These are phyloP conservation scores for Pyrochroa serraticornis DNA, from an alignment of 2,888 invertebrate genomes.

Conservation along the genomic window DNA sequence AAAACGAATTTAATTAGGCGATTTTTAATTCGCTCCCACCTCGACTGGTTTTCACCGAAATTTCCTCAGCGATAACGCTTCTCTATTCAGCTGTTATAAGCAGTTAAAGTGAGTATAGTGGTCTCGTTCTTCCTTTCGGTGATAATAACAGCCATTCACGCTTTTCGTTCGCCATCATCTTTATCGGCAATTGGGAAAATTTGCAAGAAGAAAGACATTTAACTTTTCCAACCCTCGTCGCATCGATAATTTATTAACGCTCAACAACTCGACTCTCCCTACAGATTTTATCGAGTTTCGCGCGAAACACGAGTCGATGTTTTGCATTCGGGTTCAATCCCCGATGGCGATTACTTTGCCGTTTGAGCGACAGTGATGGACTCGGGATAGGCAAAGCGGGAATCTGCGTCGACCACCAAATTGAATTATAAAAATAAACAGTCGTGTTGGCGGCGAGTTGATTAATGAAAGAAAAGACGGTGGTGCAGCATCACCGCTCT, in stretches of 20 bases:
- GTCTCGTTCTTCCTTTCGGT: conserved; percentile 11
- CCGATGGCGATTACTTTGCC: conserved; percentile 46
- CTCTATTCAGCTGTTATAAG: no score
- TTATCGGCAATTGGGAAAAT: conserved; percentile 38
- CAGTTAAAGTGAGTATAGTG: neutral
- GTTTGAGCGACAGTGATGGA: conserved; percentile 48
- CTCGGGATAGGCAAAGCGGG: conserved; percentile 22
- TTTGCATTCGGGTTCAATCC: conserved; percentile 44
- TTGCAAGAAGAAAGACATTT: conserved; percentile 34
- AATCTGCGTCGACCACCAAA: conserved; percentile 14
- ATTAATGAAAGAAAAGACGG: no score
- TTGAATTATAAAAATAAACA: no score
- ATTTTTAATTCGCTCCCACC: no score
- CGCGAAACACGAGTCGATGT: conserved; percentile 37
- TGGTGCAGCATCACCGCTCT: no score
- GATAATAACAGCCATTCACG: conserved; percentile 6
- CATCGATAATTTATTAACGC: conserved; percentile 44
- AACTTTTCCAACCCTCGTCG: conserved; percentile 32
- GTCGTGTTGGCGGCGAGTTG: no score
- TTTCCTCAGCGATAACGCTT: conserved; percentile 14
- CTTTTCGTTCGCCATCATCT: conserved; percentile 25
- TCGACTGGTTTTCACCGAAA: no score
- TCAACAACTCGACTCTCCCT: conserved; percentile 39
- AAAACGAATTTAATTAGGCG: neutral
- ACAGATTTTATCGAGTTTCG: conserved; percentile 41